Conservation (phyloP, 2,113 vertebrate species). For the Drymodes brunneopygia region DNA sequence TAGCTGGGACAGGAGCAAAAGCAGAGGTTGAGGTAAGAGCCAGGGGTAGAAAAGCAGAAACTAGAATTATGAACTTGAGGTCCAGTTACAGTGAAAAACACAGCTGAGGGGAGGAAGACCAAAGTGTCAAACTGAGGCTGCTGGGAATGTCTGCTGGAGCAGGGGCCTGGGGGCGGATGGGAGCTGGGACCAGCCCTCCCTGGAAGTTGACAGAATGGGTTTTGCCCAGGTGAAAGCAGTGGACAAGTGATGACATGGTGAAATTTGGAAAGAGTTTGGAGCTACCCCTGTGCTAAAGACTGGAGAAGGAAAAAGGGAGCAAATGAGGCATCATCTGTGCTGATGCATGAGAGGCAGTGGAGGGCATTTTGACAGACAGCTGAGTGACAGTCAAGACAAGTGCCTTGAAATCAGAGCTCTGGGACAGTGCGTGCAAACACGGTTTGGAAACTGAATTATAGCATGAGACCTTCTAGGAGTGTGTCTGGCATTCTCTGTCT, state of each 20-base stretch:
- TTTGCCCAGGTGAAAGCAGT: neutral
- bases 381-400: neutral
- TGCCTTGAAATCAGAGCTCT: neutral
- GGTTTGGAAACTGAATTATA: neutral
- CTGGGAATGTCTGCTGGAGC: neutral
- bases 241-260: neutral
- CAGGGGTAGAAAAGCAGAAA: neutral
- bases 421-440: neutral
- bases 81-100: neutral
- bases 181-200: neutral
- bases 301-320: neutral
- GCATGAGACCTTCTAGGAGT: neutral
- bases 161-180: rapidly evolving
- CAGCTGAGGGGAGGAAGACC: neutral
- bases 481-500: neutral
- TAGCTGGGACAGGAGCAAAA: neutral
- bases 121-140: neutral
- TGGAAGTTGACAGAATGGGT: neutral
- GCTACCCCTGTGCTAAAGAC: neutral
- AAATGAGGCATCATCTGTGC: neutral
- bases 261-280: neutral
- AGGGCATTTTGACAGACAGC: neutral
- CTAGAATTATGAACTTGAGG: neutral
- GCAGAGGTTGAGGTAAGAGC: neutral
- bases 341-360: neutral